Percentiles rank a stretch among this genome's conserved stretches.
These are phyloP conservation scores for Falco rusticolus DNA, from an alignment of 2,797 vertebrate genomes.

Conservation along the genomic window DNA sequence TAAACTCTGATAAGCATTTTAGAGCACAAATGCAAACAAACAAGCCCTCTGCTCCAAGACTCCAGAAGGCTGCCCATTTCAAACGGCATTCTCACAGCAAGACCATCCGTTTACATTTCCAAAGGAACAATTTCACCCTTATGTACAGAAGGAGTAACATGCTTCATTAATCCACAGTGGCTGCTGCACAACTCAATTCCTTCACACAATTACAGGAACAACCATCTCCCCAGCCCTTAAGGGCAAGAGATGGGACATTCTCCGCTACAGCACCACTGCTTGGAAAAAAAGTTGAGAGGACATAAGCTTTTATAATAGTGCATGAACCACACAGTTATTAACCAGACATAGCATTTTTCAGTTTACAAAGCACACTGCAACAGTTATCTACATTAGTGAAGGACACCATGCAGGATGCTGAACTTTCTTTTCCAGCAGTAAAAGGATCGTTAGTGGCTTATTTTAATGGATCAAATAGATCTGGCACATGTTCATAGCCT, in stretches of 20 bases:
- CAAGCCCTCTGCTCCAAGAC: not conserved
- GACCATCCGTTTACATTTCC: not conserved
- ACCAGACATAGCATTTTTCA: not conserved
- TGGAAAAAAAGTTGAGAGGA: not conserved
- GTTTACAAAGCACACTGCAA: not conserved
- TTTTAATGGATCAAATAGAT: not conserved
- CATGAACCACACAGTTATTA: not conserved
- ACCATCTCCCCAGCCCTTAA: not conserved
- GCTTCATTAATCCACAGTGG: not conserved
- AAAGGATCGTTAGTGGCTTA: not conserved
- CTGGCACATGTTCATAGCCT: not conserved
- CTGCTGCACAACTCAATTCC: not conserved
- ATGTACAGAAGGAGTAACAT: not conserved
- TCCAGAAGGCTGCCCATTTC: not conserved
- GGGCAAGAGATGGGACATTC: not conserved
- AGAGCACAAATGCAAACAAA: not conserved
- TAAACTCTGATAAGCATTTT: not conserved
- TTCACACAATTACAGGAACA: not conserved
- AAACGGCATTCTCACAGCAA: not conserved
- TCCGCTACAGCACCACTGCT: not conserved
- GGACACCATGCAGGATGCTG: rapidly evolving
- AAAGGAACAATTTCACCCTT: not conserved
- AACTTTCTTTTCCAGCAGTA: not conserved
- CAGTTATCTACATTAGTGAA: not conserved
- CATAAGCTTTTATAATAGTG: not conserved